phyloP scores from a whole-genome alignment of 2,113 vertebrate species.

The Callospermophilus lateralis region DNA sequence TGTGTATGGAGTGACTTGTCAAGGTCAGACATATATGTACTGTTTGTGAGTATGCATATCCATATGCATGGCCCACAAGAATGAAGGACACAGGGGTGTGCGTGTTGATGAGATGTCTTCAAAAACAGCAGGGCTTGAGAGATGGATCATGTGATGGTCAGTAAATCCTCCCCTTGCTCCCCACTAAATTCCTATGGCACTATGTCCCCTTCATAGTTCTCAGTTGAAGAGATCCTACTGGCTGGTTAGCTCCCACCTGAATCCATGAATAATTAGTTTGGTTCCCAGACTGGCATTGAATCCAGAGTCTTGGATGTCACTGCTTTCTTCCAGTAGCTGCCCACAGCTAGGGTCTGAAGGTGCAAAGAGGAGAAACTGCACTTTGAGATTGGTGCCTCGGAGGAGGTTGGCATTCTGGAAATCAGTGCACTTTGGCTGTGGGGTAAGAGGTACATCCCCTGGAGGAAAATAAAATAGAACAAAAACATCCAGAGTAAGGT shows the following conservation, averaged over 20 bases:
- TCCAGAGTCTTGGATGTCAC: conserved; percentile 81
- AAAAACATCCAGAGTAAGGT: neutral
- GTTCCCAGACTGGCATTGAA: conserved; percentile 92
- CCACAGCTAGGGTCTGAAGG: conserved; percentile 89
- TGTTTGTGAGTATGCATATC: neutral
- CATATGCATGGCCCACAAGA: neutral
- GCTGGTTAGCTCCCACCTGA: conserved; percentile 90
- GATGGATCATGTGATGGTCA: neutral
- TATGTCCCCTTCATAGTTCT: neutral
- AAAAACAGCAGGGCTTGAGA: neutral
- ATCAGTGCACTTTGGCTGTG: conserved; percentile 80
- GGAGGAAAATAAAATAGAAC: neutral
- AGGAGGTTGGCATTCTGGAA: conserved; percentile 87
- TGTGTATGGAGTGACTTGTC: neutral
- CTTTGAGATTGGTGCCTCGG: conserved; percentile 84
- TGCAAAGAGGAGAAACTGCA: conserved; percentile 94
- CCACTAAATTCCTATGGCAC: neutral
- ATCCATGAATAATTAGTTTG: conserved; percentile 97
- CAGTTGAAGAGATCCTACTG: neutral
- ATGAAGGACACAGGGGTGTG: neutral
- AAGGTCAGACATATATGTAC: neutral
- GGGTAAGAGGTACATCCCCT: conserved; percentile 63
- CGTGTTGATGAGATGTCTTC: neutral
- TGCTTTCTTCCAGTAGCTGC: conserved; percentile 84
- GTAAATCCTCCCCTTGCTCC: neutral